A percentile compares a stretch with the other conserved stretches of the same genome.
phyloP scores from a whole-genome alignment of 2,113 vertebrate species.

The Pterocles orientalis region DNA sequence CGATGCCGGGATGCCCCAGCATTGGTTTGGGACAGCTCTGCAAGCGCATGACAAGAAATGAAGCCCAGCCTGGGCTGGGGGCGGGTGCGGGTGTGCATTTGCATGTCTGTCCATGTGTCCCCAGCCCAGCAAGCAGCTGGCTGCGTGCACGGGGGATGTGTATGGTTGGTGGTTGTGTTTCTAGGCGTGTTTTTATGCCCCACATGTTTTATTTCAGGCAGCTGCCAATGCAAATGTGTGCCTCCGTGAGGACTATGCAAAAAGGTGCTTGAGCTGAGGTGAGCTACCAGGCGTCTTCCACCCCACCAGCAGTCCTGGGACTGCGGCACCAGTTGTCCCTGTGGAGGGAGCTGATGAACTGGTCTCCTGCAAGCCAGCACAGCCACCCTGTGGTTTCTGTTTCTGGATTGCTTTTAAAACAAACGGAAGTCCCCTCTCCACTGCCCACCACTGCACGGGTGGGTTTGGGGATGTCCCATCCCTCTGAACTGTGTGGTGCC shows the following conservation, averaged over 20 bases:
- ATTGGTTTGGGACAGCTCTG: not conserved
- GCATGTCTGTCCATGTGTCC: too few relatives aligned
- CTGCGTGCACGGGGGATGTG: not conserved
- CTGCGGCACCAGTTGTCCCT: not conserved
- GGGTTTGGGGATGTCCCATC: too few relatives aligned
- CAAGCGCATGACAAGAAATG: not conserved
- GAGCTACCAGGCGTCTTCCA: not conserved
- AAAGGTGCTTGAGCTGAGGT: not conserved
- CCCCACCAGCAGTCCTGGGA: not conserved
- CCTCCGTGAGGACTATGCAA: not conserved
- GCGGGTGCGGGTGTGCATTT: not conserved
- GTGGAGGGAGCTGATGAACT: not conserved
- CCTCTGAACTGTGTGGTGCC: not conserved
- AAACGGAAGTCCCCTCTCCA: not conserved
- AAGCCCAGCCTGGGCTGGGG: not conserved
- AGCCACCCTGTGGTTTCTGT: not conserved
- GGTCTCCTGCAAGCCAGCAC: not conserved
- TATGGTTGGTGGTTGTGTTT: accelerated
- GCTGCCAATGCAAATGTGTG: not conserved
- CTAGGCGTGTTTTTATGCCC: not conserved
- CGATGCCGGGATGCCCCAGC: not conserved
- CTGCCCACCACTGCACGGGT: accelerated
- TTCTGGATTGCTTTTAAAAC: not conserved
- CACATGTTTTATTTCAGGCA: not conserved
- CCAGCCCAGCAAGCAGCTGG: not conserved